A percentile compares a stretch with the other conserved stretches of the same genome.
Evolutionary conservation across 2,888 invertebrate genomes (phyloP).

Genomic region (Mesorhabditis sp.): DNA sequence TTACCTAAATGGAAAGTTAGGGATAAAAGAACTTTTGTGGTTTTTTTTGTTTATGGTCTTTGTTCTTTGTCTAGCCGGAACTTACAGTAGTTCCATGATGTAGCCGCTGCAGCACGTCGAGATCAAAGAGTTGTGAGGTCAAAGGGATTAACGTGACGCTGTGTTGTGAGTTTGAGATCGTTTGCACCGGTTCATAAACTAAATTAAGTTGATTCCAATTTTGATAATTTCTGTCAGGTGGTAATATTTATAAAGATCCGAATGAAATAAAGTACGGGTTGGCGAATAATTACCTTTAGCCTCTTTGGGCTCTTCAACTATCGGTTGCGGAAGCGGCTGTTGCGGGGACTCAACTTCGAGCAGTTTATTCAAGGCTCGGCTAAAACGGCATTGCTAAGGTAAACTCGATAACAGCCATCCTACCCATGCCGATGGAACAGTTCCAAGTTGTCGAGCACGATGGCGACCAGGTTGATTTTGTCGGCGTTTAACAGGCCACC

Average conservation of each 20-base stretch:
- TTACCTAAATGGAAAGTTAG: slow-evolving; percentile 59
- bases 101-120: slow-evolving; percentile 79
- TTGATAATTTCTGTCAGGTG: no score
- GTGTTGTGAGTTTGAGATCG: slow-evolving; percentile 67
- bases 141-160: slow-evolving; percentile 83
- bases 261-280: no score
- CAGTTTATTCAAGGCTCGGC: not conserved
- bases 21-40: no score
- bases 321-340: not conserved
- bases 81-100: slow-evolving; percentile 78
- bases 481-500: slow-evolving; percentile 74
- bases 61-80: not conserved
- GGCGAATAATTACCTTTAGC: not conserved
- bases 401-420: no score
- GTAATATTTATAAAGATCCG: no score
- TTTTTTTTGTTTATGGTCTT: no score
- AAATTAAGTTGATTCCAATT: slow-evolving; percentile 8
- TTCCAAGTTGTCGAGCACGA: slow-evolving; percentile 54
- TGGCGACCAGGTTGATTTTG: slow-evolving; percentile 63
- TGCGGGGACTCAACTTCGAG: not conserved
- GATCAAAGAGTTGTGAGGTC: slow-evolving; percentile 73
- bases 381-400: not conserved
- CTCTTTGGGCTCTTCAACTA: not conserved
- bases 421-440: slow-evolving; percentile 49
- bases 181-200: slow-evolving; percentile 54